Base-by-base conservation (phyloP, 2,888 invertebrate species). In the Lasius platythorax region DNA sequence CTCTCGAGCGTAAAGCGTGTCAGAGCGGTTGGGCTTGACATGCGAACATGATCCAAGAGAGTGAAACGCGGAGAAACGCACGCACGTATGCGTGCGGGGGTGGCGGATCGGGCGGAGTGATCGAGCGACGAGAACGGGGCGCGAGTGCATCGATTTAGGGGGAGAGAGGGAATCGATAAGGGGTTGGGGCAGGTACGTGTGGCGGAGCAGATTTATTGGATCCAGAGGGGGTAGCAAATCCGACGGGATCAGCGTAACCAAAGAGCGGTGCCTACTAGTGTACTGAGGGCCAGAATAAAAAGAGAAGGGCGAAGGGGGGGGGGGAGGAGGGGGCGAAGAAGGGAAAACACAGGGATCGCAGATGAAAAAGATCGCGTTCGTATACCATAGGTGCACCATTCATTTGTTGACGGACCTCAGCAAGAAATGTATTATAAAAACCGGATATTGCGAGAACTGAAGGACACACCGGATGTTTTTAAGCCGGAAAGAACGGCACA, bases 1-100 rank as follows among this genome's bases (percentile, higher is more conserved):
- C 87, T 87, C 90, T 87, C 88, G 87, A 90, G 89, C 89, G 91
- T 87, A 89, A 91, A 90, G 91, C 91, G 87, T 89, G 91, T 91
- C 90, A 87, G 87, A 88, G 85, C 84, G 82, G 87, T 89, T 91
- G 87, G 87, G 87, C 90, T 90, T 90, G 90, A 90, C 89, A 90
- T 82, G 88, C 85, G 90, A 90, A 88, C 90, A 90, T 81, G 88
- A 90, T 87, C 88, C 90, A 86, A 90, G 89, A 90, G 89, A 89
- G 85, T 82, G 89, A 89, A 85, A 86, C 88, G 85, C 72, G 67
- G 78, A 73, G 84, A 84, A 81, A 66, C 72, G 86, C 83, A 63
- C 61, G 83, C 83, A 74, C 78, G 81, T 68, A 75, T 75, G 5
- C 23, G 23, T 5, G 83, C 66, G 78, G 64, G 76, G 78, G 78